Base-by-base conservation (phyloP, 2,797 vertebrate genomes). In the Microtus agrestis region DNA sequence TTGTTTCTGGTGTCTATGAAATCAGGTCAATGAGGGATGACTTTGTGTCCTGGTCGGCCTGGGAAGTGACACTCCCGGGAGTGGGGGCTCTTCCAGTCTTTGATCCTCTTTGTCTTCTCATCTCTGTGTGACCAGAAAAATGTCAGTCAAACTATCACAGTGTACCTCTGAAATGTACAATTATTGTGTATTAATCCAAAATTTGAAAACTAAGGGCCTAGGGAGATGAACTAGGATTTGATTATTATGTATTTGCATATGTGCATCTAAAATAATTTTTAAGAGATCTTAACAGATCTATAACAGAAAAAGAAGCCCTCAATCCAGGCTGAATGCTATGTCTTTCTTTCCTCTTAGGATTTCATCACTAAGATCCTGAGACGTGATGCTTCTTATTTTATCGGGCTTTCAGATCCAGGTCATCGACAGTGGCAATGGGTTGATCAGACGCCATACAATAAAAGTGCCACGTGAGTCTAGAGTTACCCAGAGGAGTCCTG, bases 321-420 rank as follows among this genome's bases (percentile, higher is more conserved):
- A 40, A 56, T 31, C 27, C 5, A 74, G 34, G n/a, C n/a, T 73
- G 25, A 87, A 21, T 34, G 54, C 54, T 37, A 0, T 95, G 86
- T 80, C 19, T 71, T 56, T 77, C 46, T 37, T 43, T 89, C 76
- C 48, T 46, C 25, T 91, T 81, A 97, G 97, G 29, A 93, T 21
- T 97, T 97, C 34, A 91, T 97, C 21, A 87, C 0, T 15, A 0
- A 3, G 29, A 34, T 85, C 1, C 37, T 97, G 59, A 0, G 9
- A 0, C 0, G 0, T n/a, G 0, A 0, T 0, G 0, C 0, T 37
- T 21, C 37, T 95, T 97, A 97, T 80, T 97, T 73, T 43, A 0
- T 97, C 14, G 97, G 97, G 0, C 90, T 97, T 29, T 93, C 48
- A 34, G 87, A 94, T 37, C 65, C 67, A 2, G 89, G 85, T 27